Percentiles rank a stretch among this genome's conserved stretches.
Conservation (phyloP, 2,113 vertebrate genomes). For the Lampris incognitus region DNA sequence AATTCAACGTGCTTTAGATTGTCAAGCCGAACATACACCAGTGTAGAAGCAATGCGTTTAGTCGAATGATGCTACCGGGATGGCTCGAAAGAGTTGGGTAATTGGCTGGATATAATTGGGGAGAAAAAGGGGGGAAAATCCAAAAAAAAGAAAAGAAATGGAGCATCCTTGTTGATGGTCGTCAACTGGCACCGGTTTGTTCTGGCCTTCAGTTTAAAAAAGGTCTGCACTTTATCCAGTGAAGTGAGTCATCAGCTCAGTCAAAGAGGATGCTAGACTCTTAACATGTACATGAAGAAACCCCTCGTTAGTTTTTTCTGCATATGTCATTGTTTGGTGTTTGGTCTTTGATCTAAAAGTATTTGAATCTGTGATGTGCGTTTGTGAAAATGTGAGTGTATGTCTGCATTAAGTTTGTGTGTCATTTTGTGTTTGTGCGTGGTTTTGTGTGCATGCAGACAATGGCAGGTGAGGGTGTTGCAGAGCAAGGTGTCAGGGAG, state of each 20-base stretch:
- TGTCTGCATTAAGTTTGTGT: too few relatives aligned
- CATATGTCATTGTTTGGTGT: background rate
- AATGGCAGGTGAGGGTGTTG: conserved; percentile 21
- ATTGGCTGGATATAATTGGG: too few relatives aligned
- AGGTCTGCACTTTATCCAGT: background rate
- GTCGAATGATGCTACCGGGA: too few relatives aligned
- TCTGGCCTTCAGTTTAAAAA: background rate
- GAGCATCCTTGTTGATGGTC: too few relatives aligned
- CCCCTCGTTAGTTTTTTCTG: background rate
- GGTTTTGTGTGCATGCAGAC: background rate
- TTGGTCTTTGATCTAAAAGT: background rate
- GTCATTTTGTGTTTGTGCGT: background rate
- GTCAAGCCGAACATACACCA: too few relatives aligned
- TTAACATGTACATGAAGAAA: background rate
- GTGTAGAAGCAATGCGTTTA: too few relatives aligned
- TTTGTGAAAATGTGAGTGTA: too few relatives aligned
- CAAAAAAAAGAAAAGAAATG: too few relatives aligned
- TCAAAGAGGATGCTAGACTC: background rate
- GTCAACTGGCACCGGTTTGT: too few relatives aligned
- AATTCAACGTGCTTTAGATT: too few relatives aligned
- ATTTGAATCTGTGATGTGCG: background rate
- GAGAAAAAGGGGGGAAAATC: too few relatives aligned
- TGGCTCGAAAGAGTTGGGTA: too few relatives aligned
- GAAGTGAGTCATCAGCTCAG: background rate
- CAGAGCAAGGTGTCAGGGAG: conserved; percentile 10